Conservation (phyloP, 2,113 vertebrate species). For the Epinephelus cyanopodus region DNA sequence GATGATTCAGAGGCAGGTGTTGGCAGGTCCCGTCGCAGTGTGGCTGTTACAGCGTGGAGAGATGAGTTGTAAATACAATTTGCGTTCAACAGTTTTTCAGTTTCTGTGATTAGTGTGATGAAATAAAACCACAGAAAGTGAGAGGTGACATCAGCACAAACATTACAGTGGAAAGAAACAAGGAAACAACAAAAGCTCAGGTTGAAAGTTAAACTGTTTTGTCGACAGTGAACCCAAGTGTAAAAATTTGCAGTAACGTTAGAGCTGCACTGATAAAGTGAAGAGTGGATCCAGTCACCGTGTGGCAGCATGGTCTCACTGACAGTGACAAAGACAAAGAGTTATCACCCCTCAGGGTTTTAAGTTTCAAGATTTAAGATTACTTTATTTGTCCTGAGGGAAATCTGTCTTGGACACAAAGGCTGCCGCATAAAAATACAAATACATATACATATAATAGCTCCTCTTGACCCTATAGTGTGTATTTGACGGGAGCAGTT, state of each 20-base stretch:
- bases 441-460: too few species aligned
- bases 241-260: neutral
- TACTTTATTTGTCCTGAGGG: too few species aligned
- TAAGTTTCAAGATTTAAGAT: too few species aligned
- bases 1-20: conserved; percentile 13
- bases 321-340: neutral
- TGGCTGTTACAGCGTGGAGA: neutral
- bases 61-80: neutral
- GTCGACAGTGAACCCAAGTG: neutral
- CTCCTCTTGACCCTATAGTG: too few species aligned
- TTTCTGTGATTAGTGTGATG: neutral
- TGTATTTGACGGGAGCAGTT: too few species aligned
- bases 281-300: too few species aligned
- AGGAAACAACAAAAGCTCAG: neutral
- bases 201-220: neutral
- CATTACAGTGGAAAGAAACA: neutral
- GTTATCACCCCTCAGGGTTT: neutral
- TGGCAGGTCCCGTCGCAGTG: neutral
- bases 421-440: too few species aligned
- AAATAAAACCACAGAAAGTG: neutral
- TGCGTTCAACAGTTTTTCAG: neutral
- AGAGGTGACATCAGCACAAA: neutral
- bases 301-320: too few species aligned
- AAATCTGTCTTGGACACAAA: too few species aligned
- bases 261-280: neutral